Base-by-base conservation (phyloP, 92 coral and sea anemone genomes). In the Nematostella vectensis region DNA sequence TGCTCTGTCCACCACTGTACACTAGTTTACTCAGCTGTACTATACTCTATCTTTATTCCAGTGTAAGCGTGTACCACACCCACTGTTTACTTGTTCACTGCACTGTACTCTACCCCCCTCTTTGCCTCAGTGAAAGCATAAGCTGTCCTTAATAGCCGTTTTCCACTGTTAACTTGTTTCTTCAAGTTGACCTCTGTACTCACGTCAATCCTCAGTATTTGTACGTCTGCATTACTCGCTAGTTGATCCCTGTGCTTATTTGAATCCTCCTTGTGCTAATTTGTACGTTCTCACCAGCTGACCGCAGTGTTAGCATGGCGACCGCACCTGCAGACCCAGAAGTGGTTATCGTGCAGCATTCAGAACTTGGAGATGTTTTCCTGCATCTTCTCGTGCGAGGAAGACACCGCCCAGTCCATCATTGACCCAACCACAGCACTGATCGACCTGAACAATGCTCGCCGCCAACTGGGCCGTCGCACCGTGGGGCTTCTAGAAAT, bases 221-320 rank as follows among this genome's bases (percentile, higher is more conserved):
- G n/a, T n/a, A n/a, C n/a, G n/a, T n/a, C n/a, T n/a, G n/a, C n/a
- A n/a, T n/a, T n/a, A n/a, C n/a, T n/a, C n/a, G n/a, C n/a, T n/a
- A n/a, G n/a, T n/a, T n/a, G n/a, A n/a, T n/a, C n/a, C n/a, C n/a
- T n/a, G n/a, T n/a, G n/a, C n/a, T n/a, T n/a, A n/a, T n/a, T n/a
- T n/a, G n/a, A n/a, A n/a, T n/a, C n/a, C n/a, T n/a, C n/a, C n/a
- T n/a, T n/a, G n/a, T n/a, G n/a, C n/a, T n/a, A n/a, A n/a, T n/a
- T n/a, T n/a, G n/a, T n/a, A n/a, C n/a, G n/a, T n/a, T n/a, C n/a
- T n/a, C 40, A 6, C 21, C 51, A 91, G 98, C 45, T 91, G 50
- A 91, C 98, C 9, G 83, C 98, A 23, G 98, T 91, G 3, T 55
- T 91, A 61, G 98, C 98, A 1, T 91, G 98, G 98, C 91, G 98